Evolutionary conservation across 2,797 vertebrate genomes (phyloP).

Genomic region (Triplophysa yarkandensis): DNA sequence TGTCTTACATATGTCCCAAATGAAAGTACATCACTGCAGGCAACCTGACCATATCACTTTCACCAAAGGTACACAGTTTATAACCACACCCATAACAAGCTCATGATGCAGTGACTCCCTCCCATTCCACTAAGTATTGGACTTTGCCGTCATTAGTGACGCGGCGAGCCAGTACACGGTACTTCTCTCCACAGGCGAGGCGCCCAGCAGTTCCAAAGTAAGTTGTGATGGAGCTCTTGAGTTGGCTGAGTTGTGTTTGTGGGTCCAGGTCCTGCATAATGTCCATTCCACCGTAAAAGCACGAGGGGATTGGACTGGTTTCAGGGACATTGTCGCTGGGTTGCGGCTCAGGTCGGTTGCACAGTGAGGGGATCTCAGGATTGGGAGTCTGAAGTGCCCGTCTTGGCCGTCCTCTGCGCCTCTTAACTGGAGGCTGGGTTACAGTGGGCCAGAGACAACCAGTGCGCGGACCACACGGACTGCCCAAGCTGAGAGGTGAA

Average conservation of each 20-base stretch:
- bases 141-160: constrained; percentile 96
- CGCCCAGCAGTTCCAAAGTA: constrained; percentile 97
- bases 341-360: constrained; percentile 51
- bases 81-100: constrained; percentile 49
- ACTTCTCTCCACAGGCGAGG: constrained; percentile 96
- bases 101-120: constrained; percentile 97
- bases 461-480: constrained; percentile 84
- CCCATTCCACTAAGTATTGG: constrained; percentile 99
- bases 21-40: background rate
- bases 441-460: constrained; percentile 85
- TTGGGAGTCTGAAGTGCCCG: constrained; percentile 87
- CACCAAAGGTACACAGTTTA: background rate
- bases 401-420: constrained; percentile 90
- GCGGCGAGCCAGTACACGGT: constrained; percentile 90
- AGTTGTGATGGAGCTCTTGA: constrained; percentile 96
- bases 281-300: constrained; percentile 83
- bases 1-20: constrained; percentile 11
- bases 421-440: constrained; percentile 82
- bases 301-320: constrained; percentile 77
- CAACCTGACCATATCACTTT: background rate
- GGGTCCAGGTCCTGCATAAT: constrained; percentile 93
- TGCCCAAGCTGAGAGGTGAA: constrained; percentile 76
- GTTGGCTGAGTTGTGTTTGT: constrained; percentile 91
- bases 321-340: constrained; percentile 63
- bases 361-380: constrained; percentile 77